Conservation (phyloP, 2,113 vertebrate genomes). For the Turnix velox region DNA sequence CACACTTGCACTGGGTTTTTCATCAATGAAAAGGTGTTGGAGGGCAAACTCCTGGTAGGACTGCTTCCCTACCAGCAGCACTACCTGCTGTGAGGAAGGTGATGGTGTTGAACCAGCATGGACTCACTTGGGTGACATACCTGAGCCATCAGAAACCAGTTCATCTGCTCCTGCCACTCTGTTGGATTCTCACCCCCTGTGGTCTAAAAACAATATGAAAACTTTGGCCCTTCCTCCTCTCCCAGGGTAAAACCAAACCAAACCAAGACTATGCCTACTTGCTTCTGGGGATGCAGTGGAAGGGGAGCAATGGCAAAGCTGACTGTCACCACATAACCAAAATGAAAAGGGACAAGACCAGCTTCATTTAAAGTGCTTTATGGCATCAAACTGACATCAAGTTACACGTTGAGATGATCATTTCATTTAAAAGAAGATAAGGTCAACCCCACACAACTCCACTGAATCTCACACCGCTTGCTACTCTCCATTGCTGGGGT, state of each 20-base stretch:
- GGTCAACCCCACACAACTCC: background rate
- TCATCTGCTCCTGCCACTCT: background rate
- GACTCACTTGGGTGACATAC: background rate
- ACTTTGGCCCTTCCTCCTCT: background rate
- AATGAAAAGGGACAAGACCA: background rate
- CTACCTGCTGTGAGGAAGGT: background rate
- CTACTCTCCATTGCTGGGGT: background rate
- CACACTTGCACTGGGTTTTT: background rate
- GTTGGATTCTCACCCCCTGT: background rate
- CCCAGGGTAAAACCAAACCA: background rate
- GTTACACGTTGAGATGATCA: constrained; percentile 33
- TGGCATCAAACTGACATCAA: background rate
- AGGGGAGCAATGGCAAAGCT: background rate
- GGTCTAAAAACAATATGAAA: background rate
- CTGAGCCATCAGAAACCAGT: background rate
- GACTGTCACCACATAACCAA: constrained; percentile 47
- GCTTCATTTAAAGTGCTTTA: constrained; percentile 65
- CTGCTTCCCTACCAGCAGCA: background rate
- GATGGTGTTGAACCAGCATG: background rate
- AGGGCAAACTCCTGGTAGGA: background rate
- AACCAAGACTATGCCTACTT: background rate
- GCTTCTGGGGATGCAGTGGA: background rate
- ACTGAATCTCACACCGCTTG: background rate
- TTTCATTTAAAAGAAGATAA: background rate
- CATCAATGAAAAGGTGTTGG: background rate